Percentiles rank a stretch among this genome's conserved stretches.
Evolutionary conservation across 2,113 vertebrate species (phyloP).

Genomic region (Brienomyrus brachyistius): DNA sequence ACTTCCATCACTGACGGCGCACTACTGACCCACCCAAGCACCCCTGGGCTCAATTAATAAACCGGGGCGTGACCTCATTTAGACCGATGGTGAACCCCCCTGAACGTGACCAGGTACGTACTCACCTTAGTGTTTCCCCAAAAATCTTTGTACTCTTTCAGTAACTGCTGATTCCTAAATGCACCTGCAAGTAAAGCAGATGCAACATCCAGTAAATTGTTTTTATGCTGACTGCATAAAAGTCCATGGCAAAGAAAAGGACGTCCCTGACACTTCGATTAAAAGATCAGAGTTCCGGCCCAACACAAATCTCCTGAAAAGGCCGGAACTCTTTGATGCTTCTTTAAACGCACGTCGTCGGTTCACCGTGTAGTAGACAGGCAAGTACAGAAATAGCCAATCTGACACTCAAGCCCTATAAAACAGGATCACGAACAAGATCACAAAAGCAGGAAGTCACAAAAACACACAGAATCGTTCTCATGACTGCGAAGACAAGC

Average conservation of each 20-base stretch:
- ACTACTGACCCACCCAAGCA: background rate
- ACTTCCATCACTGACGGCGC: background rate
- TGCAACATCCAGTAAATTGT: background rate
- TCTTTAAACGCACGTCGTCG: background rate
- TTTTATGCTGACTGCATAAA: background rate
- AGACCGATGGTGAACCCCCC: background rate
- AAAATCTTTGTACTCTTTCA: slow-evolving; percentile 92
- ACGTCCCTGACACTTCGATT: background rate
- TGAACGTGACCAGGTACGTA: background rate
- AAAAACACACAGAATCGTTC: background rate
- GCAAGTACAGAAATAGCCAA: background rate
- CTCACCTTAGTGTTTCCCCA: slow-evolving; percentile 94
- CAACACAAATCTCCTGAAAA: background rate
- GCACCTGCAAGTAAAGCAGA: slow-evolving; percentile 59
- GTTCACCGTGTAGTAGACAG: background rate
- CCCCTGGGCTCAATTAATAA: background rate
- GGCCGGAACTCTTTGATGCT: background rate
- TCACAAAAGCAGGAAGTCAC: background rate
- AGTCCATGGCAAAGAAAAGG: background rate
- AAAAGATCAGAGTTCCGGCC: background rate
- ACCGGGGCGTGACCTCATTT: background rate
- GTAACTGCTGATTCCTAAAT: slow-evolving; percentile 83
- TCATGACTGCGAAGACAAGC: background rate
- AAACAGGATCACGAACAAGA: background rate
- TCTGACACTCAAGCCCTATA: background rate